Evolutionary conservation across 35 echinoderm and acorn worm genomes (phyloP).

Genomic region (Ophioderma brevispina): DNA sequence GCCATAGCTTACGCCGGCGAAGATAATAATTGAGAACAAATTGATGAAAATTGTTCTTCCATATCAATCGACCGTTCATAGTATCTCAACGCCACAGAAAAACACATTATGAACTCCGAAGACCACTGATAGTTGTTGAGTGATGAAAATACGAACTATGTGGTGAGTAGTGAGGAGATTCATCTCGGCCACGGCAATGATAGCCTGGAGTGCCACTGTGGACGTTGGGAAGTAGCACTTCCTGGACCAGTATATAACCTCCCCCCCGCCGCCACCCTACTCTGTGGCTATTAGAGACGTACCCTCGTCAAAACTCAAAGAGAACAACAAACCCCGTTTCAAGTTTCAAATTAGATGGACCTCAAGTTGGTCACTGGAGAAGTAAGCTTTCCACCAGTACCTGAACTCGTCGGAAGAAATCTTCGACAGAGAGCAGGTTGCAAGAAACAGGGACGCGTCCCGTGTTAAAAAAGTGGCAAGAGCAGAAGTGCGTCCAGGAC

Average conservation of each 20-base stretch:
- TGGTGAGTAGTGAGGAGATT: background rate
- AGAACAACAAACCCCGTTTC: no score
- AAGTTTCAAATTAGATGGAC: slow-evolving; percentile 71
- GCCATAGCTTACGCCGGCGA: background rate
- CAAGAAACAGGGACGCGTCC: background rate
- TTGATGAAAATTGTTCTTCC: slow-evolving; percentile 14
- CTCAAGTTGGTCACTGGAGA: slow-evolving; percentile 46
- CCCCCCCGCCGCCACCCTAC: slow-evolving; percentile 1
- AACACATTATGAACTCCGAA: background rate
- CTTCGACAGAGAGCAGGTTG: background rate
- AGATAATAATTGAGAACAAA: background rate
- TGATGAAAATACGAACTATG: background rate
- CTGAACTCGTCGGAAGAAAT: background rate
- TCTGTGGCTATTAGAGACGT: background rate
- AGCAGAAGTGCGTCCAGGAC: slow-evolving; percentile 36
- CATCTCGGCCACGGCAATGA: slow-evolving; percentile 34
- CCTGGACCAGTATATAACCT: slow-evolving; percentile 31
- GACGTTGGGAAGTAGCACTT: slow-evolving; percentile 64
- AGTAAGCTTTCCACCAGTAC: slow-evolving; percentile 58
- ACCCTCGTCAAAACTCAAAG: background rate
- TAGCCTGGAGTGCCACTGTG: slow-evolving; percentile 68
- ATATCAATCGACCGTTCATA: background rate
- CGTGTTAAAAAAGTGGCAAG: background rate
- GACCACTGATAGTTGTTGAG: background rate
- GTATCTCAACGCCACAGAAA: background rate